These are phyloP conservation scores for Aporophyla nigra DNA, from an alignment of 2,888 invertebrate species.

Conservation along the genomic window DNA sequence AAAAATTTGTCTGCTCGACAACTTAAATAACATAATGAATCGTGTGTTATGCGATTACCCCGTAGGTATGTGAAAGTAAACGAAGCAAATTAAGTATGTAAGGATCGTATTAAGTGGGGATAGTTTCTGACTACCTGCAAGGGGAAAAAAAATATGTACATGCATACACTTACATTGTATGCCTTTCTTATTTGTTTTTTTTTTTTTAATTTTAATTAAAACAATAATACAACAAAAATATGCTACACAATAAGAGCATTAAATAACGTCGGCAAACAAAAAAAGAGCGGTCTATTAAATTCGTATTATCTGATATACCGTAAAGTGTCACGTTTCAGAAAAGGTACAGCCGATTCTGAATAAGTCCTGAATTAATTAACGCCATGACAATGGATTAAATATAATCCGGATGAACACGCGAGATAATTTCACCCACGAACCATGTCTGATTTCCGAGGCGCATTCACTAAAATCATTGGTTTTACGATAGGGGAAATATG, in stretches of 20 bases:
- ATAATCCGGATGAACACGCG: conserved; percentile 37
- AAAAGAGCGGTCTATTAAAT: conserved; percentile 6
- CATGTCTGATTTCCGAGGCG: conserved; percentile 27
- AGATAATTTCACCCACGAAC: conserved; percentile 46
- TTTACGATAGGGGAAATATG: conserved; percentile 15
- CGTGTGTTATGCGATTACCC: too few relatives aligned
- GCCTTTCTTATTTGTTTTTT: too few relatives aligned
- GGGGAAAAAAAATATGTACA: too few relatives aligned
- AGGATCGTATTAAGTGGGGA: too few relatives aligned
- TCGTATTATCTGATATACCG: conserved; percentile 21
- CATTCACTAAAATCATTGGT: conserved; percentile 28
- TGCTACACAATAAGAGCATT: background rate
- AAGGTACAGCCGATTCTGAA: conserved; percentile 33
- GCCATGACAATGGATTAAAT: conserved; percentile 48
- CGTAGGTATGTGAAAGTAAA: too few relatives aligned
- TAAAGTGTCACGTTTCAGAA: conserved; percentile 34
- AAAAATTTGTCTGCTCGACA: too few relatives aligned
- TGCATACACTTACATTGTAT: too few relatives aligned
- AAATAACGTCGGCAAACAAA: background rate
- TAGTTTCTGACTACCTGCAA: too few relatives aligned
- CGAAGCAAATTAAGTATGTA: too few relatives aligned
- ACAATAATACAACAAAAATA: background rate
- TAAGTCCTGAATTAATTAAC: conserved; percentile 54
- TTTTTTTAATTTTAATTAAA: too few relatives aligned
- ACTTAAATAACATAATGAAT: too few relatives aligned